phyloP scores from a whole-genome alignment of 2,113 vertebrate species.

The Phycodurus eques region DNA sequence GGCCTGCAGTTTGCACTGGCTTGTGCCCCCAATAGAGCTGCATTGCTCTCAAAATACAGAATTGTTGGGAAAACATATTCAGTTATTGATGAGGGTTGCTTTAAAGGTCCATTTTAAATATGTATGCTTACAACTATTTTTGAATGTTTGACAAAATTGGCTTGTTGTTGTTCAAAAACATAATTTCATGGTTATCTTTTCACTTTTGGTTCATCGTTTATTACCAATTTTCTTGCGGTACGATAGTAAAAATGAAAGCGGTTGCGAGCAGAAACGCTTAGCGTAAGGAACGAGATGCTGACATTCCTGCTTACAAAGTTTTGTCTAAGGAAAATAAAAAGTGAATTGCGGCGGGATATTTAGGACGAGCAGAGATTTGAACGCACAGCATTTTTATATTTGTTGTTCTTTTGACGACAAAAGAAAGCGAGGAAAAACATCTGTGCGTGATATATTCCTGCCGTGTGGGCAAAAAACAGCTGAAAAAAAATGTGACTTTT shows the following conservation, averaged over 20 bases:
- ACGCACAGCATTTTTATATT: constrained; percentile 55
- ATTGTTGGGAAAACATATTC: neutral
- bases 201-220: neutral
- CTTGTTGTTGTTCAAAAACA: neutral
- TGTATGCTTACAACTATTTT: neutral
- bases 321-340: neutral
- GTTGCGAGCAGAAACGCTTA: neutral
- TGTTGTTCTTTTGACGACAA: constrained; percentile 45
- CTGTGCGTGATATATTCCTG: constrained; percentile 54
- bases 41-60: neutral
- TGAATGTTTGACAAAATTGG: neutral
- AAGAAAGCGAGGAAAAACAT: constrained; percentile 37
- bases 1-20: too few species aligned
- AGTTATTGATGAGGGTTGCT: neutral
- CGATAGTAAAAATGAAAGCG: neutral
- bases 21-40: too few species aligned
- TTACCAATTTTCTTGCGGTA: neutral
- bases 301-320: neutral
- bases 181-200: neutral
- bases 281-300: neutral
- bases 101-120: neutral
- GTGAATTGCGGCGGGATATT: constrained; percentile 49
- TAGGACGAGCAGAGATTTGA: constrained; percentile 55
- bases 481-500: constrained; percentile 32
- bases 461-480: constrained; percentile 56